These are phyloP conservation scores for Chitala chitala DNA, from an alignment of 2,113 vertebrate species.

Conservation along the genomic window DNA sequence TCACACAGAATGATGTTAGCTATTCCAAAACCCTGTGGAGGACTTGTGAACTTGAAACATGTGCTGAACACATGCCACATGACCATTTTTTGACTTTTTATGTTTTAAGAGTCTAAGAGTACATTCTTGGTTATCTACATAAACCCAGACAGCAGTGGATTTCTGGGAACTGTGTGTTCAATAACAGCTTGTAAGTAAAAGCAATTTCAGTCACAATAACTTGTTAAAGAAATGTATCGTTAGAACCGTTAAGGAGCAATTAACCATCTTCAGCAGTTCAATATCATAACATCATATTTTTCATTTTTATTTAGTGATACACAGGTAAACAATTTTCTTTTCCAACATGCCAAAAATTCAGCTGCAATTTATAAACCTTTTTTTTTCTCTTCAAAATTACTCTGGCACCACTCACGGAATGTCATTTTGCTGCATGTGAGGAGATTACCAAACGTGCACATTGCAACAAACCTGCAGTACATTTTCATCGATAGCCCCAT, in stretches of 20 bases:
- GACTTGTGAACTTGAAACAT: no score
- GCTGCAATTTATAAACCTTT: no score
- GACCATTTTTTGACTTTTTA: not conserved
- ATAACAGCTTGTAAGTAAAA: conserved; percentile 8
- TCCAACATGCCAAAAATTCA: not conserved
- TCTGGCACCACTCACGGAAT: not conserved
- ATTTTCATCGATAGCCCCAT: not conserved
- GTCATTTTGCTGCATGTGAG: not conserved
- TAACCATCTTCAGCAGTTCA: conserved; percentile 10
- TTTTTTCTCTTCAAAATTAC: no score
- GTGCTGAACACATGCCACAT: no score
- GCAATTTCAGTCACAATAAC: not conserved
- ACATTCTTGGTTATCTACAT: conserved; percentile 9
- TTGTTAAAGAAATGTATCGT: conserved; percentile 9
- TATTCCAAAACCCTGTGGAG: not conserved
- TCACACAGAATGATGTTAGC: not conserved
- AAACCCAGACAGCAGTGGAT: not conserved
- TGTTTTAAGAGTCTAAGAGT: not conserved
- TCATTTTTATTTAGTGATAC: not conserved
- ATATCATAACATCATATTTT: conserved; percentile 12
- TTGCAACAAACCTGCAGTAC: not conserved
- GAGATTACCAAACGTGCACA: not conserved
- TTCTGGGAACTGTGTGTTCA: not conserved
- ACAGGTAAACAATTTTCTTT: not conserved
- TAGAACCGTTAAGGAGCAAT: not conserved